Evolutionary conservation across 2,888 invertebrate species (phyloP), one percentile per base, ranked within the genome.

Genomic region (Leucoma salicis): DNA sequence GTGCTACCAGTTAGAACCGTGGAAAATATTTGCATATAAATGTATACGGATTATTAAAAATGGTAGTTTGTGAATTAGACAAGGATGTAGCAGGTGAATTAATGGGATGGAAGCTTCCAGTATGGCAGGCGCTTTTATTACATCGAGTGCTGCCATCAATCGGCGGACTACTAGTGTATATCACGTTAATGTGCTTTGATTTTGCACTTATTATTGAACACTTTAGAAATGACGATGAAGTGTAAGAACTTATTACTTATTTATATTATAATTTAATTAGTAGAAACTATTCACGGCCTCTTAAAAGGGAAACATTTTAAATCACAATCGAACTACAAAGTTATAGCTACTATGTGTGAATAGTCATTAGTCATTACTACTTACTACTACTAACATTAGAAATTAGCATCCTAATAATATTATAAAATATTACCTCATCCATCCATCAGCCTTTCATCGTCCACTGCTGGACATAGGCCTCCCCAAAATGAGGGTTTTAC

Each of bases 151-250:
- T 88, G 44, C 88, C 89, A 27, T 78, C 88, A 27, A 86, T 84
- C 45, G 88, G 86, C 0, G 92, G 92, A 8, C 90, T 93, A 31
- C 49, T 92, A 1, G 74, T 95, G 16, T 96, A 94, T 59, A 82
- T 94, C 24, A 80, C 92, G 2, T 89, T 95, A 37, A 92, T 94
- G 27, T 91, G 93, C 12, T 91, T 91, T 29, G 95, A 95, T 68
- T 70, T 93, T 18, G 92, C 92, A 0, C 87, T 95, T 1, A 90
- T 93, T 35, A 86, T 90, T 48, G 92, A 93, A 67, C 93, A 95
- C 66, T 92, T 92, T 52, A 81, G 81, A 12, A 91, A 92, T 59
- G 86, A 89, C 3, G 91, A 94, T 69, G 78, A 90, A 11, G 71
- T 82, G 81, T 91, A 82, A 84, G 91, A 21, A 8, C 8, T 21